Conservation (phyloP, 2,797 vertebrate species). For the Dryobates pubescens region DNA sequence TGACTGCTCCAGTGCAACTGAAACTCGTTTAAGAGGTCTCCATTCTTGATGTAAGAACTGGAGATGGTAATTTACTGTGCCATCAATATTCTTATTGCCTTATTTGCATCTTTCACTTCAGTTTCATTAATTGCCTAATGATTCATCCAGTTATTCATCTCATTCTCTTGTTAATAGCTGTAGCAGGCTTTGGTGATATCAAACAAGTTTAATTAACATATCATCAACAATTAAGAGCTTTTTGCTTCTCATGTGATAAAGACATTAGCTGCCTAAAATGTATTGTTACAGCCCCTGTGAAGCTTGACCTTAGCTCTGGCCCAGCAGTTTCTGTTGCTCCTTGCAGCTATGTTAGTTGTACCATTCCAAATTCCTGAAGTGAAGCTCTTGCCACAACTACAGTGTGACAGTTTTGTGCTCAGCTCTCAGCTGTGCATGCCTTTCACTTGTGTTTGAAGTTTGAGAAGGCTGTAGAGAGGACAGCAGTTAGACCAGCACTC, state of each 20-base stretch:
- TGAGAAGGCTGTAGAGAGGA: not conserved
- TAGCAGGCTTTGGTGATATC: slow-evolving; percentile 26
- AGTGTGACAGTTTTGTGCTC: not conserved
- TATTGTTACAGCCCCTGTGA: not conserved
- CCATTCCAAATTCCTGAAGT: not conserved
- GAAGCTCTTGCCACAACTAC: not conserved
- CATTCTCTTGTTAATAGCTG: slow-evolving; percentile 29
- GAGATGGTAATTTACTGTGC: not conserved
- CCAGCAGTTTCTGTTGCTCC: not conserved
- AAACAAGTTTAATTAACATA: slow-evolving; percentile 46
- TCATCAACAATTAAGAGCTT: not conserved
- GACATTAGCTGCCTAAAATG: not conserved
- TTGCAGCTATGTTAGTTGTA: not conserved
- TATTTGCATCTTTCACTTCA: slow-evolving; percentile 46
- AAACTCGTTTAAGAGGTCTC: not conserved
- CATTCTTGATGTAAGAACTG: not conserved
- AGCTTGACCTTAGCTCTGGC: not conserved
- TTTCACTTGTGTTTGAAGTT: not conserved
- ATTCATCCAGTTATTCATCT: slow-evolving; percentile 50
- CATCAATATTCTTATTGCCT: slow-evolving; percentile 5
- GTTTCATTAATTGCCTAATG: slow-evolving; percentile 55
- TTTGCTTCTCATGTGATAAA: not conserved
- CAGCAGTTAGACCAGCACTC: not conserved
- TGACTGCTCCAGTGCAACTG: not conserved
- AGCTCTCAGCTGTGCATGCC: not conserved